These are phyloP conservation scores for Cichlasoma orientale DNA, from an alignment of 2,797 vertebrate genomes.

Conservation along the genomic window DNA sequence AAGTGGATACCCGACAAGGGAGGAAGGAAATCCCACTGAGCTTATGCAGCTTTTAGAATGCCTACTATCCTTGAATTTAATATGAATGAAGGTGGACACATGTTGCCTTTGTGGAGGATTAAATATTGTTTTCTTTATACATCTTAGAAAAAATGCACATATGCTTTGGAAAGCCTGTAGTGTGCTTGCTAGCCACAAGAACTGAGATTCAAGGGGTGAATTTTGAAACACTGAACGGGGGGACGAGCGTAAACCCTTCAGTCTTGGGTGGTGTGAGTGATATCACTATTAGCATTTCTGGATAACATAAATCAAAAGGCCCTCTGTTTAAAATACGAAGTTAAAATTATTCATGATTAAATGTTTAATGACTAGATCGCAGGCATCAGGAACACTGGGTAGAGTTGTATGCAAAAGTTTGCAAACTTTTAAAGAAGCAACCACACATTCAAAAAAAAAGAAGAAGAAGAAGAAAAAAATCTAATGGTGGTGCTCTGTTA, in stretches of 20 bases:
- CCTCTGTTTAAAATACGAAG: accelerated
- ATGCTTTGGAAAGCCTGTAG: not conserved
- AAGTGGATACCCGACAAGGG: slow-evolving; percentile 4
- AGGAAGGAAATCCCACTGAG: slow-evolving; percentile 32
- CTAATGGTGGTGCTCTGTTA: not conserved
- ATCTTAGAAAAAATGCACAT: not conserved
- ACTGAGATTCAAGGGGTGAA: not conserved
- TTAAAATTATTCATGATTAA: not conserved
- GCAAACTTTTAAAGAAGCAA: not conserved
- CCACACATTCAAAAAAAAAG: not conserved
- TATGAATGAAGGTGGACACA: slow-evolving; percentile 7
- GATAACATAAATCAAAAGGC: not conserved
- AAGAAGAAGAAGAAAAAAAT: too few relatives aligned
- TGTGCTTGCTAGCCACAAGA: not conserved
- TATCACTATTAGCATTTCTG: not conserved
- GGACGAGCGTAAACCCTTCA: not conserved
- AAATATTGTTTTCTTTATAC: slow-evolving; percentile 1
- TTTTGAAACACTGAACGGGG: not conserved
- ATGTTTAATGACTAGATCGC: not conserved
- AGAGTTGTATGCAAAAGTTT: not conserved
- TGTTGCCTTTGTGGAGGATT: not conserved
- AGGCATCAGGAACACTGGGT: not conserved
- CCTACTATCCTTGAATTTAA: not conserved
- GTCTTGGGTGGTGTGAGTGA: not conserved
- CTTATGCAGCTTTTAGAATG: slow-evolving; percentile 36